Conservation (phyloP, 2,888 invertebrate genomes). For the Hyles lineata region DNA sequence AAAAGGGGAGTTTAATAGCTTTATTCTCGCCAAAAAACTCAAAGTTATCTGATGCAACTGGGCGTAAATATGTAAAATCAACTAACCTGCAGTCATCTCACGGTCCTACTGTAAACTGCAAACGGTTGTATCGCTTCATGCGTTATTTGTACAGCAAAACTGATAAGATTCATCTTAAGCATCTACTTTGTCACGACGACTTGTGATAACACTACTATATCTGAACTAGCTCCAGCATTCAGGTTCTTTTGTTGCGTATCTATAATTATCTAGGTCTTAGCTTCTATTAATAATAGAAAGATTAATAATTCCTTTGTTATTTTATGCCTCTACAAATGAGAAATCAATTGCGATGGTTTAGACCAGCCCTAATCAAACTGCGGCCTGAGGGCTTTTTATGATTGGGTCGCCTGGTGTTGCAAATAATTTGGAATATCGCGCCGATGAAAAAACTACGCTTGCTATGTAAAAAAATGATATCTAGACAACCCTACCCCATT, state of each 20-base stretch:
- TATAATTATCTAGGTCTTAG: too few relatives aligned
- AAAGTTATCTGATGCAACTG: neutral
- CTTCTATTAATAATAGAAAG: neutral
- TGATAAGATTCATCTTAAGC: slow-evolving; percentile 75
- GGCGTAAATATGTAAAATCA: slow-evolving; percentile 7
- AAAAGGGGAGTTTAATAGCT: too few relatives aligned
- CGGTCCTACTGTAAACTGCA: slow-evolving; percentile 53
- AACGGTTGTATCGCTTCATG: slow-evolving; percentile 45
- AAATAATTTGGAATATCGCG: too few relatives aligned
- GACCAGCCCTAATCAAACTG: too few relatives aligned
- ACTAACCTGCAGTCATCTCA: slow-evolving; percentile 62
- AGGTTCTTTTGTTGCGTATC: neutral
- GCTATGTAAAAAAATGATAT: too few relatives aligned
- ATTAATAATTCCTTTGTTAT: neutral
- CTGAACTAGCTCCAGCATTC: neutral
- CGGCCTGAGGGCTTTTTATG: too few relatives aligned
- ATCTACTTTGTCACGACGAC: slow-evolving; percentile 55
- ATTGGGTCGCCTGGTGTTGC: too few relatives aligned
- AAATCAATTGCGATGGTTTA: too few relatives aligned
- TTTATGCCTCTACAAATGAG: neutral
- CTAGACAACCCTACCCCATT: too few relatives aligned
- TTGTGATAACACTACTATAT: slow-evolving; percentile 41
- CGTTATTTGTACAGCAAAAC: slow-evolving; percentile 43
- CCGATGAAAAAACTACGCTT: too few relatives aligned
- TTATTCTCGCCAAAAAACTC: neutral